A percentile compares a stretch with the other conserved stretches of the same genome.
Conservation (phyloP, 2,888 invertebrate species). For the Watsonalla cultraria region DNA sequence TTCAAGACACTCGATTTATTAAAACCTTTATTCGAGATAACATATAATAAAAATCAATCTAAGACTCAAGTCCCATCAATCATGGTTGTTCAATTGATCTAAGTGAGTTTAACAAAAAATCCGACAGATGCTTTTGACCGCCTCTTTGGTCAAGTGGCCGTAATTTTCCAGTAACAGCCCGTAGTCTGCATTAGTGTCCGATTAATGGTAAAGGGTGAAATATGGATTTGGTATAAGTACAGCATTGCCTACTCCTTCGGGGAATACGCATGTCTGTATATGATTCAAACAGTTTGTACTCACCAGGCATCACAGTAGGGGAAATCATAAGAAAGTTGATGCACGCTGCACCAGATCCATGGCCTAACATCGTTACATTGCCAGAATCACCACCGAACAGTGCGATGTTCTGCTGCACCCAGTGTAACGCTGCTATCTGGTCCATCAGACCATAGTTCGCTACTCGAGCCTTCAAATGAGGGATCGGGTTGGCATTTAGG, state of each 20-base stretch:
- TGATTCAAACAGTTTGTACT: slow-evolving; percentile 9
- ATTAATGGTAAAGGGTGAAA: too few species aligned
- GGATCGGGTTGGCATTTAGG: slow-evolving; percentile 92
- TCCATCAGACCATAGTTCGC: slow-evolving; percentile 99
- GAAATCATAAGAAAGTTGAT: slow-evolving; percentile 98
- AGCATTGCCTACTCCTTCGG: not conserved
- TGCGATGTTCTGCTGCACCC: slow-evolving; percentile 97
- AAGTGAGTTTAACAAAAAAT: too few species aligned
- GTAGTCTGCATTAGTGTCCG: too few species aligned
- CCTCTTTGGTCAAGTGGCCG: not conserved
- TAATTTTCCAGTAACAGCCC: too few species aligned
- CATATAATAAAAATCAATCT: too few species aligned
- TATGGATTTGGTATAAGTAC: too few species aligned
- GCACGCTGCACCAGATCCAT: slow-evolving; percentile 97
- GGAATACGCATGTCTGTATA: not conserved
- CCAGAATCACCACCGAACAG: slow-evolving; percentile 96
- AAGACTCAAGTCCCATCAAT: too few species aligned
- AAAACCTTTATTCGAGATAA: too few species aligned
- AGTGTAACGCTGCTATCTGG: slow-evolving; percentile 97
- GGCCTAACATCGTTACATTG: slow-evolving; percentile 96
- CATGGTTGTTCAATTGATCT: too few species aligned
- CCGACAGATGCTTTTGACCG: not conserved
- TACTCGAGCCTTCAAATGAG: slow-evolving; percentile 90
- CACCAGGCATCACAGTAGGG: slow-evolving; percentile 90
- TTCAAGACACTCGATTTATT: too few species aligned